Evolutionary conservation across 2,888 invertebrate species (phyloP), one percentile per base, ranked within the genome.

Genomic region (Zygogramma bicolorata): DNA sequence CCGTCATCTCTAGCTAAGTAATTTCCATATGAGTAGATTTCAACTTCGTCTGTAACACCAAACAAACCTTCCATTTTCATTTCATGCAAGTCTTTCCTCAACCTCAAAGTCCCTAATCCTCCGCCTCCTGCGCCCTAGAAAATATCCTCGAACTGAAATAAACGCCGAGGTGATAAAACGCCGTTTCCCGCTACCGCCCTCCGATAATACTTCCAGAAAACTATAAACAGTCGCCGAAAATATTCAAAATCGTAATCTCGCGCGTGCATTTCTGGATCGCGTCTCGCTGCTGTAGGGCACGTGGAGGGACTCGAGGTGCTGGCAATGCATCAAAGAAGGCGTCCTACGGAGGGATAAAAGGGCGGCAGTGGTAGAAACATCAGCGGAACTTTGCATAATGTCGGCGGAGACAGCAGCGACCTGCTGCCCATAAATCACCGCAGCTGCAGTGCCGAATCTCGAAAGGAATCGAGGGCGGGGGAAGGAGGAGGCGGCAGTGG

Each of bases 311-410:
- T 46, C 27, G 46, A 63, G 46, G 63, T 63, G 63, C 63, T 46
- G 63, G 63, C 63, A 46, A 63, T 63, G 63, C 63, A 63, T 63
- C 63, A 63, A 63, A 63, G 63, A 63, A 63, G 46, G 63, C 63
- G 63, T 42, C 53, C 53, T 72, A 77, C 72, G 70, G 73, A 80
- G 77, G 82, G 81, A 76, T 74, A 58, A 63, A 75, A 72, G 75
- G 75, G 75, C 75, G 74, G 69, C 79, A 82, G 83, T 82, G 80
- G 81, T 82, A 83, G 84, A 84, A 84, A 84, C 84, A 83, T 82
- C 83, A 82, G 81, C 83, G 85, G 84, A 86, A 86, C 85, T 87
- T 87, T 87, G 87, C 87, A 87, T 87, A 87, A 86, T 86, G 86
- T 87, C 85, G 85, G 80, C 84, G 86, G 84, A 87, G 86, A 87